A percentile compares a stretch with the other conserved stretches of the same genome.
These are phyloP conservation scores for Gordius sp. DNA, from an alignment of 2,888 invertebrate species.

Conservation along the genomic window DNA sequence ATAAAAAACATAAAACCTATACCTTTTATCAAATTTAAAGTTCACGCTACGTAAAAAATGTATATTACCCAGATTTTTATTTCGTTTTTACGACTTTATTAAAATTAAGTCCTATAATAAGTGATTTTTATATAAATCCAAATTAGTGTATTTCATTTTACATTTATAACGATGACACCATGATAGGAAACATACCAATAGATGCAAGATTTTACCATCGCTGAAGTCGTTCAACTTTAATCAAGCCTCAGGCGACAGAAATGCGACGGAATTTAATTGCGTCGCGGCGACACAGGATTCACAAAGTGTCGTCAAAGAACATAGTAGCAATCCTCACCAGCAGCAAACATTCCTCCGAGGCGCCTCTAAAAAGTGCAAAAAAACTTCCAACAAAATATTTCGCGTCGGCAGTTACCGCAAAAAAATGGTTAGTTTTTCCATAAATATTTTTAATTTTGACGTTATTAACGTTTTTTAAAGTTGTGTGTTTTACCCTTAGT, in stretches of 20 bases:
- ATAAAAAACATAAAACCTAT: too few species aligned
- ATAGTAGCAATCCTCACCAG: neutral
- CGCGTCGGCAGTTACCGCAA: conserved; percentile 12
- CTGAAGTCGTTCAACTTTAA: neutral
- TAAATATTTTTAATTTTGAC: neutral
- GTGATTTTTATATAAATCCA: too few species aligned
- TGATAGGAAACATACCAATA: neutral
- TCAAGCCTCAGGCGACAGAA: neutral
- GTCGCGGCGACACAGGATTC: neutral
- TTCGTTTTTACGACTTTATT: too few species aligned
- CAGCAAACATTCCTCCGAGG: neutral
- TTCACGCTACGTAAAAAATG: too few species aligned
- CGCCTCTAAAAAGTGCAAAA: neutral
- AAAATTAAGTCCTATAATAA: too few species aligned
- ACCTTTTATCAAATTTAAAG: too few species aligned
- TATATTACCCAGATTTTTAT: too few species aligned
- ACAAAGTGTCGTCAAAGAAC: too few species aligned
- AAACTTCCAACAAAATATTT: conserved; percentile 11
- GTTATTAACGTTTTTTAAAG: neutral
- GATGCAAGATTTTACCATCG: neutral
- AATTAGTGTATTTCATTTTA: too few species aligned
- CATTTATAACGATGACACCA: too few species aligned
- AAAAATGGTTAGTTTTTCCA: conserved; percentile 9
- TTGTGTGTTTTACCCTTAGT: neutral
- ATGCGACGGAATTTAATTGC: neutral